phyloP scores from a whole-genome alignment of 2,797 vertebrate species.

The Spheniscus humboldti region DNA sequence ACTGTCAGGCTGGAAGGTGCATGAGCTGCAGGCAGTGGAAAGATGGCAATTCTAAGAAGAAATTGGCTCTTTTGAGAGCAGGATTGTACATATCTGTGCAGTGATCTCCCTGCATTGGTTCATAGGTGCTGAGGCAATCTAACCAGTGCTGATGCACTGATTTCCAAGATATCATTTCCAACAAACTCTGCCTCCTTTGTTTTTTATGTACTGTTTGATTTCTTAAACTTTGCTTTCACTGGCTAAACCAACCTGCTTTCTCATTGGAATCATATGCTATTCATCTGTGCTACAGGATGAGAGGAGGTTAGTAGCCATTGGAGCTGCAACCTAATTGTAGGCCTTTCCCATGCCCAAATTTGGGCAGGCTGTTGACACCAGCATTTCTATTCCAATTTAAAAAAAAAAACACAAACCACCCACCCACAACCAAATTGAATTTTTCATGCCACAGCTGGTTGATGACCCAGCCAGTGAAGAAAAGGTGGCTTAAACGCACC shows the following conservation, averaged over 20 bases:
- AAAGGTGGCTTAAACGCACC: conserved; percentile 33
- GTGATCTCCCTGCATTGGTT: conserved; percentile 64
- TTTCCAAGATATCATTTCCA: conserved; percentile 54
- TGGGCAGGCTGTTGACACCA: conserved; percentile 56
- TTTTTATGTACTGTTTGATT: conserved; percentile 62
- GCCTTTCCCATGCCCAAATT: conserved; percentile 46
- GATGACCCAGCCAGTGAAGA: conserved; percentile 11
- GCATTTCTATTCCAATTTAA: conserved; percentile 59
- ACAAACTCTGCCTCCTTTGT: conserved; percentile 60
- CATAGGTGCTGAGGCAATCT: conserved; percentile 66
- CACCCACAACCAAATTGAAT: neutral
- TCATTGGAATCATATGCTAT: conserved; percentile 38
- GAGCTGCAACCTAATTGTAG: conserved; percentile 23
- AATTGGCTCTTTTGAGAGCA: conserved; percentile 69
- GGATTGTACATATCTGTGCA: conserved; percentile 64
- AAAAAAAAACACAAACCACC: neutral
- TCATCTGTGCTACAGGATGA: conserved; percentile 28
- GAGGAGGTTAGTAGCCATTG: conserved; percentile 26
- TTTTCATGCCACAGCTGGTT: conserved; percentile 27
- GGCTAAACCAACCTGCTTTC: conserved; percentile 51
- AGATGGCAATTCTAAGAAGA: conserved; percentile 71
- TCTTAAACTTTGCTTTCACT: conserved; percentile 62
- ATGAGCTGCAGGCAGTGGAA: conserved; percentile 67
- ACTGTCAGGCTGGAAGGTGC: conserved; percentile 65
- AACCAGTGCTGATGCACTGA: conserved; percentile 65